Percentiles rank a stretch among this genome's conserved stretches.
Conservation (phyloP, 2,888 invertebrate species). For the Cheilosia scutellata region DNA sequence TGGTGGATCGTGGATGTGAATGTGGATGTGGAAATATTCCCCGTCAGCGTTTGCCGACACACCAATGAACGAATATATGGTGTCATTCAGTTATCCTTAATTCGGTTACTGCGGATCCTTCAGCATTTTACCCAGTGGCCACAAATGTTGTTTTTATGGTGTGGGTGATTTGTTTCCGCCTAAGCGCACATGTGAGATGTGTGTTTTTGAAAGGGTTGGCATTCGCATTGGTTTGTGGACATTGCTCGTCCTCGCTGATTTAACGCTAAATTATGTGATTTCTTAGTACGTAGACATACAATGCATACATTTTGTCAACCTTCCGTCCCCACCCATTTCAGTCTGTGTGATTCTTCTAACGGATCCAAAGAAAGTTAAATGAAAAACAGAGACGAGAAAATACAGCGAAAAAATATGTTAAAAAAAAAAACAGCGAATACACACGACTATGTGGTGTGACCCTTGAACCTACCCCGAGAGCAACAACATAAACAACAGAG, state of each 20-base stretch:
- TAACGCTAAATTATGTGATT: slow-evolving; percentile 75
- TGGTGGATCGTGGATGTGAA: slow-evolving; percentile 3
- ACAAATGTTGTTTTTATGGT: slow-evolving; percentile 74
- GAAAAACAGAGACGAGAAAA: slow-evolving; percentile 27
- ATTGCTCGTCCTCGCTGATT: slow-evolving; percentile 56
- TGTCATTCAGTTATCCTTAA: slow-evolving; percentile 76
- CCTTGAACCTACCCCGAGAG: slow-evolving; percentile 35
- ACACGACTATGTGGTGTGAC: slow-evolving; percentile 54
- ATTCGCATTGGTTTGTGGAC: slow-evolving; percentile 44
- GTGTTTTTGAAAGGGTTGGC: slow-evolving; percentile 72
- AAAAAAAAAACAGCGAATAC: slow-evolving; percentile 6
- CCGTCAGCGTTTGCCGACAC: slow-evolving; percentile 69
- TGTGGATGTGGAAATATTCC: slow-evolving; percentile 56
- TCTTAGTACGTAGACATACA: slow-evolving; percentile 52
- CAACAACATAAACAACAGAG: slow-evolving; percentile 67
- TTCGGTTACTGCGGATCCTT: slow-evolving; percentile 76
- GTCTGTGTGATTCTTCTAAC: slow-evolving; percentile 48
- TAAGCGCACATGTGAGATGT: slow-evolving; percentile 74
- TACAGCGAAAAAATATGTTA: slow-evolving; percentile 47
- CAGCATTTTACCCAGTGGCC: slow-evolving; percentile 75
- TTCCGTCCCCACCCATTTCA: background rate
- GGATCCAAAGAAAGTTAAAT: slow-evolving; percentile 65
- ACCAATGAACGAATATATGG: slow-evolving; percentile 57
- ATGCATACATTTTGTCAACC: slow-evolving; percentile 31
- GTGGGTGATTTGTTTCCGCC: slow-evolving; percentile 66